Evolutionary conservation across 2,113 vertebrate genomes (phyloP).

Genomic region (Bolborhynchus lineola): DNA sequence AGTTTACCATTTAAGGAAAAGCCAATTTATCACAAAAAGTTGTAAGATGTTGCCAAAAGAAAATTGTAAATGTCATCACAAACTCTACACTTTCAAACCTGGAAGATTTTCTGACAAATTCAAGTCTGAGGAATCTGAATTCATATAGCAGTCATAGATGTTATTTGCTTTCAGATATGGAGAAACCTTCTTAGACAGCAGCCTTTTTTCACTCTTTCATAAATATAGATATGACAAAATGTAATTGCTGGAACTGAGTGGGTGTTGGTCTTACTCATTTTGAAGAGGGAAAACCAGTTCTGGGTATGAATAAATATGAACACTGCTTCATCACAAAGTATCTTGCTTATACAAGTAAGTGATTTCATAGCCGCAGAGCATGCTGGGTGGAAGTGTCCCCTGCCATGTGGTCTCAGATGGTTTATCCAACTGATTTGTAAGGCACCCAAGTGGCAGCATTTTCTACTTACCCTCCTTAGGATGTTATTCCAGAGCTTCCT

Average conservation of each 20-base stretch:
- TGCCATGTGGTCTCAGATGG: not conserved
- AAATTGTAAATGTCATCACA: not conserved
- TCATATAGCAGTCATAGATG: not conserved
- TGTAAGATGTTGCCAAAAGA: not conserved
- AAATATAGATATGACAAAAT: not conserved
- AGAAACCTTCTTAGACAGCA: not conserved
- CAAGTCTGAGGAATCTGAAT: not conserved
- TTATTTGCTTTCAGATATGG: not conserved
- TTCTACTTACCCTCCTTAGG: not conserved
- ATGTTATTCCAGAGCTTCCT: not conserved
- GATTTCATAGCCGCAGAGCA: not conserved
- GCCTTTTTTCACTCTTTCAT: not conserved
- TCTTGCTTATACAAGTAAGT: not conserved
- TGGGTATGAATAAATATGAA: not conserved
- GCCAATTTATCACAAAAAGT: not conserved
- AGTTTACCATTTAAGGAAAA: not conserved
- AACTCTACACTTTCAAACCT: not conserved
- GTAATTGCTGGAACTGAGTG: not conserved
- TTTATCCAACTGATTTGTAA: not conserved
- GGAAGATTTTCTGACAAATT: not conserved
- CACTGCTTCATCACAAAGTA: not conserved
- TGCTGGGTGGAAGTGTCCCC: not conserved
- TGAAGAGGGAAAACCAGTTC: not conserved
- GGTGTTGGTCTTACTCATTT: not conserved
- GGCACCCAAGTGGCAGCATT: not conserved